These are phyloP conservation scores for Rhabdophis nuchalis DNA, from an alignment of 2,797 vertebrate genomes.

Conservation along the genomic window DNA sequence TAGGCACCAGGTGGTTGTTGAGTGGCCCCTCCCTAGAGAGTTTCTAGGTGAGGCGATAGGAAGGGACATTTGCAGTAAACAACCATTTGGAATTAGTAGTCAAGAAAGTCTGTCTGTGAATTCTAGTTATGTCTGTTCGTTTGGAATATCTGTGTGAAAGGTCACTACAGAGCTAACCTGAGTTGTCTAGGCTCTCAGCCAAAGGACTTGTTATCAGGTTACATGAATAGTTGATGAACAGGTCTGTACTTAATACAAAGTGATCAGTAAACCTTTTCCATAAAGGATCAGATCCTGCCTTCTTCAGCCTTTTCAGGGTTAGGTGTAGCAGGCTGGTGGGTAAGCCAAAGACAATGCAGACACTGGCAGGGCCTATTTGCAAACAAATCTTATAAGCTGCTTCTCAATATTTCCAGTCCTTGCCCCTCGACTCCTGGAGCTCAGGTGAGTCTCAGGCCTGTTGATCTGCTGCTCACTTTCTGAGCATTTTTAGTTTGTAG, in stretches of 20 bases:
- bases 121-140: no score
- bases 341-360: not conserved
- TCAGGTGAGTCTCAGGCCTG: not conserved
- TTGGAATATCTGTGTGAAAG: no score
- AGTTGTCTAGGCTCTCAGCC: no score
- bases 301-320: not conserved
- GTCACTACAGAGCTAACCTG: no score
- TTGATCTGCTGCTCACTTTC: not conserved
- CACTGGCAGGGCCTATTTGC: not conserved
- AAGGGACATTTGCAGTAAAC: no score
- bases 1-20: no score
- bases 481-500: not conserved
- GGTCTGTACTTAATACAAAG: not conserved
- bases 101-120: no score
- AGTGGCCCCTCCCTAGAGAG: no score
- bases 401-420: not conserved
- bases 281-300: not conserved
- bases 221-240: not conserved
- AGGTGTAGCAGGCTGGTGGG: not conserved
- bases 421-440: not conserved
- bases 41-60: no score
- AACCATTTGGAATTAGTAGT: no score
- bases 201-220: no score
- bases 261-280: not conserved
- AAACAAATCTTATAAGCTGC: not conserved